These are phyloP conservation scores for Ceryle rudis DNA, from an alignment of 2,797 vertebrate species.

Conservation along the genomic window DNA sequence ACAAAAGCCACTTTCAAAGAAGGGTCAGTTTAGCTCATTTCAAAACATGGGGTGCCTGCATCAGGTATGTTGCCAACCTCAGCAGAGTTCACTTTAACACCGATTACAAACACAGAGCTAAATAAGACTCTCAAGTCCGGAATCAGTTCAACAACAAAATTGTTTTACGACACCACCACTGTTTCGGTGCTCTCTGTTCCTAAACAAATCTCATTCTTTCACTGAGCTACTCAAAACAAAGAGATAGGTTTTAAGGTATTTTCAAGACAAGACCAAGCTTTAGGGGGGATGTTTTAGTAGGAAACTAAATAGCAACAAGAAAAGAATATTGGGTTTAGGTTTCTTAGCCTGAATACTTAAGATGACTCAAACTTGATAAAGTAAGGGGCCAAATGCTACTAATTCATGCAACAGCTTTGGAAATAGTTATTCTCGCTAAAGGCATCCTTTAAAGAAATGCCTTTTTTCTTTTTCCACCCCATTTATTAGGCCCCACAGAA, in stretches of 20 bases:
- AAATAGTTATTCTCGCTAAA: not conserved
- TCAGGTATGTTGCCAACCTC: not conserved
- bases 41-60: not conserved
- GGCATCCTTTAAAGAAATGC: not conserved
- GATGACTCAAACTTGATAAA: not conserved
- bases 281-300: not conserved
- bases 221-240: slow-evolving; percentile 4
- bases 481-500: not conserved
- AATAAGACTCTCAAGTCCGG: not conserved
- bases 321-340: not conserved
- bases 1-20: not conserved
- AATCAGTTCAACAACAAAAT: not conserved
- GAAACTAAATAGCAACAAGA: not conserved
- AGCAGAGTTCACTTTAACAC: not conserved
- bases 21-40: not conserved
- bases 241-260: not conserved
- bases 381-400: not conserved
- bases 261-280: not conserved
- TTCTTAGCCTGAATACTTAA: not conserved
- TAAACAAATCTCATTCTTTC: not conserved
- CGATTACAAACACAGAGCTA: not conserved
- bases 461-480: not conserved
- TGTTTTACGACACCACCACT: not conserved
- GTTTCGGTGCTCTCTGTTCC: not conserved
- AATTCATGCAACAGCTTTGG: not conserved